These are phyloP conservation scores for Elaphurus davidianus DNA, from an alignment of 2,113 vertebrate species.

Conservation along the genomic window DNA sequence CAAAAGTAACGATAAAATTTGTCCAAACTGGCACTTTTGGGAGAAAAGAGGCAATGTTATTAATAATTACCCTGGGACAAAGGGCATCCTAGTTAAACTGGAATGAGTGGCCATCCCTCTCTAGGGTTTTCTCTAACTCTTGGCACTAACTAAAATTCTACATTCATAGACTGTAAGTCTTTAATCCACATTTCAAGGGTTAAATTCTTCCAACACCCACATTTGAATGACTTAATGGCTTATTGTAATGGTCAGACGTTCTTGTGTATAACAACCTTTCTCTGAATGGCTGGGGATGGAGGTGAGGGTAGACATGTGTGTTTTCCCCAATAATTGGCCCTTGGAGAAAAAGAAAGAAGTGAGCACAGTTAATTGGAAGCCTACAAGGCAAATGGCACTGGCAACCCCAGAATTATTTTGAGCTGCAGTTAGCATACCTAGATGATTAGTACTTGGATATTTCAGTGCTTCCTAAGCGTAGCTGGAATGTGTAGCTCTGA, in stretches of 20 bases:
- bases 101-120: neutral
- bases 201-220: neutral
- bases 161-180: neutral
- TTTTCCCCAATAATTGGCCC: constrained; percentile 45
- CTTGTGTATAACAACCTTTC: neutral
- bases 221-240: neutral
- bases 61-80: neutral
- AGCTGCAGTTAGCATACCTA: constrained; percentile 59
- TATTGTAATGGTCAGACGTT: neutral
- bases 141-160: neutral
- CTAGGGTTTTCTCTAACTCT: neutral
- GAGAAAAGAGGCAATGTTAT: neutral
- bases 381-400: constrained; percentile 36
- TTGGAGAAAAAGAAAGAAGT: constrained; percentile 37
- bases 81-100: neutral
- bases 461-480: constrained; percentile 47
- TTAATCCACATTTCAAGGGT: neutral
- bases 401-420: constrained; percentile 36
- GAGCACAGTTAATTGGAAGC: constrained; percentile 46
- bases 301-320: neutral
- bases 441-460: constrained; percentile 59
- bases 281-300: neutral
- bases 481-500: constrained; percentile 56
- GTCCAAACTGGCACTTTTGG: neutral
- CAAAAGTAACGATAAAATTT: neutral